Percentiles rank a stretch among this genome's conserved stretches.
Conservation (phyloP, 2,888 invertebrate genomes). For the Drosophila kanekoi region DNA sequence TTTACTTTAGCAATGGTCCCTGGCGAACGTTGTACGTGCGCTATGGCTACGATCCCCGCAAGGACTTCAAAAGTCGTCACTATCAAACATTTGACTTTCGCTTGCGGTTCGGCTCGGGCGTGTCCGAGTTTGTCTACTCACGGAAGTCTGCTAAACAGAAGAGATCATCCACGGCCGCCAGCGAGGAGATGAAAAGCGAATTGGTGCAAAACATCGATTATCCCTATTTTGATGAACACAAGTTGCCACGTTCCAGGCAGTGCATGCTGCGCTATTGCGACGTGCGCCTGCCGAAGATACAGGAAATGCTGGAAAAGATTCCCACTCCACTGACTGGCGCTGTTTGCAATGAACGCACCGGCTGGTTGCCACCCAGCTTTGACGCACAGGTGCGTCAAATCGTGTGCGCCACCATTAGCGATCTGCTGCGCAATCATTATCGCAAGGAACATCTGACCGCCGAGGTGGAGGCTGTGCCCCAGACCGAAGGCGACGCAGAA, state of each 20-base stretch:
- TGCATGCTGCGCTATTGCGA: slow-evolving; percentile 97
- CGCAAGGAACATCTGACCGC: slow-evolving; percentile 81
- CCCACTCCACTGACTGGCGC: slow-evolving; percentile 87
- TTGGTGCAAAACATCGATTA: slow-evolving; percentile 82
- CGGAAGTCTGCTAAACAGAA: slow-evolving; percentile 72
- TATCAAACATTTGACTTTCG: slow-evolving; percentile 96
- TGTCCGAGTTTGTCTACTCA: slow-evolving; percentile 81
- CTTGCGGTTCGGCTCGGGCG: slow-evolving; percentile 82
- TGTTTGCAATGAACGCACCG: slow-evolving; percentile 90
- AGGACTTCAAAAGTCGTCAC: slow-evolving; percentile 90
- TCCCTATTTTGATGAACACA: slow-evolving; percentile 88
- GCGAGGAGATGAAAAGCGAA: slow-evolving; percentile 74
- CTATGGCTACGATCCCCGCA: slow-evolving; percentile 96
- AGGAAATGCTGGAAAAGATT: slow-evolving; percentile 90
- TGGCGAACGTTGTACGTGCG: slow-evolving; percentile 96
- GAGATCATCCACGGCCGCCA: slow-evolving; percentile 27
- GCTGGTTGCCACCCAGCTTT: slow-evolving; percentile 91
- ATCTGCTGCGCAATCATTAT: slow-evolving; percentile 83
- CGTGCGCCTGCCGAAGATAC: slow-evolving; percentile 91
- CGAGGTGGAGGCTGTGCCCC: slow-evolving; percentile 79
- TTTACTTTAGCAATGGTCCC: slow-evolving; percentile 95
- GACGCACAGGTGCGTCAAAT: slow-evolving; percentile 90
- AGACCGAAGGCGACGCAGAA: slow-evolving; percentile 50
- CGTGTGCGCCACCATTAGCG: slow-evolving; percentile 88
- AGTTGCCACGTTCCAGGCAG: slow-evolving; percentile 92